Evolutionary conservation across 2,888 invertebrate species (phyloP), one percentile per base, ranked within the genome.

Genomic region (Lasioglossum morio): DNA sequence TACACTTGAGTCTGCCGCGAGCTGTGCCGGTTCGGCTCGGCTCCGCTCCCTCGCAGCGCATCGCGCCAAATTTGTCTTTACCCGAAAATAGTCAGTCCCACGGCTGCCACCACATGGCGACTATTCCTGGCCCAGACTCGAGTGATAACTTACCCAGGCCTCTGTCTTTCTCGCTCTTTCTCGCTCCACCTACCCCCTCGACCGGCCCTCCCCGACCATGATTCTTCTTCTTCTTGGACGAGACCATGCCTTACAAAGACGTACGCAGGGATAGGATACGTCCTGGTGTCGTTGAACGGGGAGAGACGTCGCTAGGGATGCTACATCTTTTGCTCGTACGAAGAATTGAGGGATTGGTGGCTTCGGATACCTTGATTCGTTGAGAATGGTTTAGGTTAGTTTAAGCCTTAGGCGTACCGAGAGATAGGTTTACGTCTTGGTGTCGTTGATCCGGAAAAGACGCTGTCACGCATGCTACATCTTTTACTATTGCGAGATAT

Each of bases 41-140:
- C 63, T 63, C 63, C 75, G 81, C 89, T 86, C 86, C 82, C 83
- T 88, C 92, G 91, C 90, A 87, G 92, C 93, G 93, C 92, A 94
- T 95, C 96, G 95, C 95, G 97, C 97, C 97, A 97, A 97, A 97
- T 97, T 97, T 97, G 97, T 97, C 97, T 97, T 97, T 97, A 97
- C 97, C 96, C 96, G 96, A 97, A 97, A 97, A 95, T 95, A 95
- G 94, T 93, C 93, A 91, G 93, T 94, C 93, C 93, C 93, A 94
- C 92, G 94, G 93, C 93, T 94, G 93, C 94, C 94, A 93, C 94
- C 94, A 94, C 94, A 94, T 94, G 94, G 92, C 92, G 93, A 94
- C 93, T 95, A 95, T 95, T 95, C 94, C 94, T 94, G 95, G 94
- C 92, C 92, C 91, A 91, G 90, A 92, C 91, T 89, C 91, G 90